These are phyloP conservation scores for Callyntrura sp. DNA, from an alignment of 2,888 invertebrate genomes.

Conservation along the genomic window DNA sequence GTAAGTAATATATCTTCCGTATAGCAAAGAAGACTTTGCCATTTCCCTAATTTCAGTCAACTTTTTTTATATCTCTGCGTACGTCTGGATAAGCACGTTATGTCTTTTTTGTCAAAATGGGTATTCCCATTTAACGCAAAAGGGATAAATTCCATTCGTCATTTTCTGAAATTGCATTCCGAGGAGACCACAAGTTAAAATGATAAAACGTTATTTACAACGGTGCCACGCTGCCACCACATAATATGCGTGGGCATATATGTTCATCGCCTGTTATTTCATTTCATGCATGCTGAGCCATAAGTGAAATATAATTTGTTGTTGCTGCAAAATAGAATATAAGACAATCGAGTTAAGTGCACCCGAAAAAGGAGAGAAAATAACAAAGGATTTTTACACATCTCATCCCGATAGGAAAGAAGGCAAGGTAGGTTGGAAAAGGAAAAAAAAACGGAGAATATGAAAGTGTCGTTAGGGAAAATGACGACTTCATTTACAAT, in stretches of 20 bases:
- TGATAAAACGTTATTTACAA: neutral
- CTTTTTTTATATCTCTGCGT: neutral
- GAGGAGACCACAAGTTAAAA: neutral
- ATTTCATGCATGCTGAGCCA: neutral
- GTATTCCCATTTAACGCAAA: too few species aligned
- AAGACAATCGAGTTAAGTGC: neutral
- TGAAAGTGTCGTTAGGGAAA: constrained; percentile 33
- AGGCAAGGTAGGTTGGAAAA: neutral
- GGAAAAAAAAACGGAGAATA: neutral
- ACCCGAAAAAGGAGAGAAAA: neutral
- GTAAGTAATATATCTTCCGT: constrained; percentile 30
- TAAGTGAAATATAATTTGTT: neutral
- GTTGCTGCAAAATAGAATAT: neutral
- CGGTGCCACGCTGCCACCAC: neutral
- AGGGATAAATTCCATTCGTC: too few species aligned
- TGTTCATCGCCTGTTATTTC: neutral
- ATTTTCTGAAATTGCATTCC: too few species aligned
- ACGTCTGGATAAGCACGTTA: too few species aligned
- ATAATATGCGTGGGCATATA: too few species aligned
- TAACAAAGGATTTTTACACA: neutral
- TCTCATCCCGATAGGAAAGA: neutral
- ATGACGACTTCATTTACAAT: constrained; percentile 72
- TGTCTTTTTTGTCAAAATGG: too few species aligned
- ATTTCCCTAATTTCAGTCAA: constrained; percentile 21
- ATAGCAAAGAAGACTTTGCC: constrained; percentile 11